Conservation (phyloP, 2,888 invertebrate genomes). For the Atherix ibis region DNA sequence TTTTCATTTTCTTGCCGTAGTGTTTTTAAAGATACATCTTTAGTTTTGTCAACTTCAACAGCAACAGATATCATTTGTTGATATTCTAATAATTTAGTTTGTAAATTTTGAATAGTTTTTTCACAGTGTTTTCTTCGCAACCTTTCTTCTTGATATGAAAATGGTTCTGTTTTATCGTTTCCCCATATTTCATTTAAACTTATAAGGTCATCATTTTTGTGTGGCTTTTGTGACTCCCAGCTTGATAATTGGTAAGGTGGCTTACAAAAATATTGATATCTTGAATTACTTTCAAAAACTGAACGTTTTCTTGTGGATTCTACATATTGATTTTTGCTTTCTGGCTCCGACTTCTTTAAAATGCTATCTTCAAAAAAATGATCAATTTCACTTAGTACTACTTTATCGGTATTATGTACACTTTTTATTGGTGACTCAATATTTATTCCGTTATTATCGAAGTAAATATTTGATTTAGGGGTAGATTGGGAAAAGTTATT, state of each 20-base stretch:
- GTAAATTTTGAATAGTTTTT: constrained; percentile 55
- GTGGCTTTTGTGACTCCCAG: constrained; percentile 1
- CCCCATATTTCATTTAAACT: constrained; percentile 30
- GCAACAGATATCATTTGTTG: constrained; percentile 69
- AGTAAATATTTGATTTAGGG: constrained; percentile 24
- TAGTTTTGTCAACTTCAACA: constrained; percentile 56
- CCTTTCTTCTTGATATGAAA: constrained; percentile 58
- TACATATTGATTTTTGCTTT: no score
- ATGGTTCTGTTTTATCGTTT: constrained; percentile 16
- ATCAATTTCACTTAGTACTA: constrained; percentile 26
- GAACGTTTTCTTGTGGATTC: constrained; percentile 1
- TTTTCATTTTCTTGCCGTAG: constrained; percentile 48
- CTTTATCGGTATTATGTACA: constrained; percentile 4
- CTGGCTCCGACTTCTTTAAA: no score
- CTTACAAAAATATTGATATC: no score
- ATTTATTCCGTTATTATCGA: not conserved
- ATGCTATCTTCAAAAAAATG: constrained; percentile 23
- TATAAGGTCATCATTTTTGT: constrained; percentile 12
- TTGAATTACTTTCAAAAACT: not conserved
- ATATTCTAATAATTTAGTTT: constrained; percentile 54
- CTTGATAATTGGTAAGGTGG: not conserved
- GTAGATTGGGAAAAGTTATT: constrained; percentile 22
- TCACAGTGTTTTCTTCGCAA: constrained; percentile 61
- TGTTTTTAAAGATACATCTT: constrained; percentile 51
- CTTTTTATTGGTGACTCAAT: not conserved